Evolutionary conservation across 53 echinoderm and acorn worm species (phyloP).

Genomic region (Astropecten irregularis): DNA sequence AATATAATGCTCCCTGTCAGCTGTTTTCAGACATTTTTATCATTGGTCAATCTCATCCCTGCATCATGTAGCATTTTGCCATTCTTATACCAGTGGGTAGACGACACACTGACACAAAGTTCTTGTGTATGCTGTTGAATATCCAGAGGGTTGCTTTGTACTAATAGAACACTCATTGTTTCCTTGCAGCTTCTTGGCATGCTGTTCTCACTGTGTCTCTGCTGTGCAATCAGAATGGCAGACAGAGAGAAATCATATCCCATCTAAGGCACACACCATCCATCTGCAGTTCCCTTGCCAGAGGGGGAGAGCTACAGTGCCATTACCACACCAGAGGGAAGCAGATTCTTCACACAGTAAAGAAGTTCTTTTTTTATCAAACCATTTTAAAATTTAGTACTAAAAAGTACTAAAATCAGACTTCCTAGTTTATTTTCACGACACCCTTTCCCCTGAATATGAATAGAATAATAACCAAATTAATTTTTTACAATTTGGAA

Average conservation of each 20-base stretch:
- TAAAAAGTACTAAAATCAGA: too few relatives aligned
- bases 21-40: too few relatives aligned
- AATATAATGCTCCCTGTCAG: too few relatives aligned
- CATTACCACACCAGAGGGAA: conserved; percentile 15
- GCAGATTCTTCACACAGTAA: too few relatives aligned
- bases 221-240: conserved; percentile 84
- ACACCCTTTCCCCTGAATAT: too few relatives aligned
- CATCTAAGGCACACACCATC: conserved; percentile 26
- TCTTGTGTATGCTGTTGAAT: background rate
- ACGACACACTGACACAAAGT: background rate
- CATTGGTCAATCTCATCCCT: too few relatives aligned
- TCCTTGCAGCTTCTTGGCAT: conserved; percentile 83
- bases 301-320: background rate
- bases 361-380: too few relatives aligned
- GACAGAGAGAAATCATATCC: conserved; percentile 77
- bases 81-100: background rate
- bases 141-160: background rate
- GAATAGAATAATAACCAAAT: too few relatives aligned
- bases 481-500: too few relatives aligned
- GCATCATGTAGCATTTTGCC: background rate
- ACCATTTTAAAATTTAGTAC: too few relatives aligned
- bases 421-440: too few relatives aligned
- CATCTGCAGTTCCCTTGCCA: background rate
- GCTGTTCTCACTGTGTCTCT: conserved; percentile 93
- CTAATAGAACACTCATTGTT: background rate